Evolutionary conservation across 2,113 vertebrate genomes (phyloP).

Genomic region (Limnothrissa miodon): DNA sequence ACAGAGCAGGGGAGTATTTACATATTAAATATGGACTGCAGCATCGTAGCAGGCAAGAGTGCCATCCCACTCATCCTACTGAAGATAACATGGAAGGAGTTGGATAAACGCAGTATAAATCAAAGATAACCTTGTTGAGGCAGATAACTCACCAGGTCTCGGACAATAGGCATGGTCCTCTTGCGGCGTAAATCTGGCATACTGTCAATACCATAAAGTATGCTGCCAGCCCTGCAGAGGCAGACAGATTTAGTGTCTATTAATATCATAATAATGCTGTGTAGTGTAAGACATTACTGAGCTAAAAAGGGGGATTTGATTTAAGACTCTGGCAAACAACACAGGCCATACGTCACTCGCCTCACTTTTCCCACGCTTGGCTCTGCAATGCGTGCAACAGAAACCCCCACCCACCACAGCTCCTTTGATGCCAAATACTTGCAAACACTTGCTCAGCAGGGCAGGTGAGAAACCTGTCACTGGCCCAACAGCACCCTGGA

Average conservation of each 20-base stretch:
- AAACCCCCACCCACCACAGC: background rate
- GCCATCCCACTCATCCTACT: conserved; percentile 43
- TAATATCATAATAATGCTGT: conserved; percentile 78
- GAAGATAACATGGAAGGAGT: conserved; percentile 49
- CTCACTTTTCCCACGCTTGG: background rate
- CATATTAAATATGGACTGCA: background rate
- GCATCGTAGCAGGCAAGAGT: conserved; percentile 1
- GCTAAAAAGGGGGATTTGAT: conserved; percentile 57
- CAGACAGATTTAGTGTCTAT: conserved; percentile 71
- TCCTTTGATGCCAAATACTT: background rate
- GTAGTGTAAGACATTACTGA: conserved; percentile 62
- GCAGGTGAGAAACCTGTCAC: conserved; percentile 4
- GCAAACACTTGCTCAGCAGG: background rate
- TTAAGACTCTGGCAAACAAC: conserved; percentile 59
- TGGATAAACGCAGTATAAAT: conserved; percentile 62
- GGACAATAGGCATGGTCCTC: conserved; percentile 92
- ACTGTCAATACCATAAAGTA: conserved; percentile 97
- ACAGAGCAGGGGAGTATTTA: background rate
- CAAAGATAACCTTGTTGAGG: conserved; percentile 67
- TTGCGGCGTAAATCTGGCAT: conserved; percentile 98
- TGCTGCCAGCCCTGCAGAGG: conserved; percentile 78
- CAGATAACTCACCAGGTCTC: conserved; percentile 90
- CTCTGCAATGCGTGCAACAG: background rate
- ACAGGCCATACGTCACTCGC: conserved; percentile 54
- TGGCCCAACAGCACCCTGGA: background rate